Conservation (phyloP, 2,797 vertebrate species). For the Mormyrus hasselquistii region DNA sequence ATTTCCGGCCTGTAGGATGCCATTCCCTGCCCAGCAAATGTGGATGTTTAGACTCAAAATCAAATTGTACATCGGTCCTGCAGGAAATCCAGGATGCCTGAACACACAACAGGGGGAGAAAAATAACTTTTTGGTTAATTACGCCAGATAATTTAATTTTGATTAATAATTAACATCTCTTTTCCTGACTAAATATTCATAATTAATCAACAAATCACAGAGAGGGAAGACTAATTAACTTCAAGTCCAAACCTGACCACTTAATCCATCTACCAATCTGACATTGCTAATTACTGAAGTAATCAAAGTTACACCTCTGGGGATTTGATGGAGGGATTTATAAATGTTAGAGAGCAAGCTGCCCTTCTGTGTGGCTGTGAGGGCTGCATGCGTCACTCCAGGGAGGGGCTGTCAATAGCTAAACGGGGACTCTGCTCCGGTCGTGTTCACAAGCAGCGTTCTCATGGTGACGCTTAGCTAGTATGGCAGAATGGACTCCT, state of each 20-base stretch:
- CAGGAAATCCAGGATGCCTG: conserved; percentile 1
- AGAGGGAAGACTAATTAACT: conserved; percentile 92
- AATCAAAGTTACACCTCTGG: conserved; percentile 91
- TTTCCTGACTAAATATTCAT: conserved; percentile 99
- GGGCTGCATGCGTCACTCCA: conserved; percentile 61
- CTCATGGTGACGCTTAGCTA: background rate
- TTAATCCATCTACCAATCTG: conserved; percentile 93
- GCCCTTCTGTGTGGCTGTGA: conserved; percentile 57
- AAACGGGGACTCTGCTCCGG: background rate
- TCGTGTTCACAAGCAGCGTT: background rate
- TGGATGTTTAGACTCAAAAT: background rate
- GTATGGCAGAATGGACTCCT: background rate
- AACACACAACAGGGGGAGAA: conserved; percentile 35
- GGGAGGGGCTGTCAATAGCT: conserved; percentile 35
- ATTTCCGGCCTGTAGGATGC: background rate
- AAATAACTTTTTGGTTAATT: conserved; percentile 77
- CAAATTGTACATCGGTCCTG: conserved; percentile 15
- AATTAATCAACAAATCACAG: conserved; percentile 99
- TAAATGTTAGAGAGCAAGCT: conserved; percentile 55
- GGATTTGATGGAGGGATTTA: conserved; percentile 82
- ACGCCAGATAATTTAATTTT: conserved; percentile 74
- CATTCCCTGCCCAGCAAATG: background rate
- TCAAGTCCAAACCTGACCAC: conserved; percentile 96
- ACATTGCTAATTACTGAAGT: conserved; percentile 94
- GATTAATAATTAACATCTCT: conserved; percentile 99